Base-by-base conservation (phyloP, 2,113 vertebrate species). In the Ardeotis arabs region DNA sequence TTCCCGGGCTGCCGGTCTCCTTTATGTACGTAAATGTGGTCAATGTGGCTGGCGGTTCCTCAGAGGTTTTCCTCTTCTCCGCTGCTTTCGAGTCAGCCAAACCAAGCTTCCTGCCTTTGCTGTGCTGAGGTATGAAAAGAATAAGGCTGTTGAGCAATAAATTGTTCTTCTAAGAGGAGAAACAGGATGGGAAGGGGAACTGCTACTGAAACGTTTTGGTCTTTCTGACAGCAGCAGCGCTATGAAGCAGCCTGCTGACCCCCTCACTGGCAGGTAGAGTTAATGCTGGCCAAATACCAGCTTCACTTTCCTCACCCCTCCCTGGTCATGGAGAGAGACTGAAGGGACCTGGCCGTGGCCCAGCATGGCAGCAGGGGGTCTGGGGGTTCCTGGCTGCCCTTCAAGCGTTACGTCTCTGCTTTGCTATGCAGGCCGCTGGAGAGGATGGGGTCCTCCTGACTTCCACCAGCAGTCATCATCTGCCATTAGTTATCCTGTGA, bases 401-500 rank as follows among this genome's bases (percentile, higher is more conserved):
- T 37, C 60, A 86, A 60, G 9, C 2, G 0, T 31, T 55, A 8
- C 4, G 1, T 44, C 31, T 35, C 75, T 76, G 60, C 22, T 72
- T 49, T 2, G 1, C 52, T 14, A 5, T 19, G n/a, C 0, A 8
- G 72, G 19, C 12, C 3, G 1, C 9, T 25, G 60, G 25, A 62
- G 68, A 73, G n/a, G 28, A 84, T 22, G 4, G 33, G 19, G 10
- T 49, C 39, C 49, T 85, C 12, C 60, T 37, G 44, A 44, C 39
- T 44, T 63, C 28, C 6, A 55, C 14, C 53, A 80, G 44, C 22
- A 24, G 15, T 25, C 31, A 7, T 64, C 37, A 35, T 5, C 47
- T n/a, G 52, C 14, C 22, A 4, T 28, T 52, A 39, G 12, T 47
- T 44, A 52, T 10, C 3, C 3, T 52, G 28, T n/a, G 0, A 0